Percentiles rank a stretch among this genome's conserved stretches.
Conservation (phyloP, 2,113 vertebrate species). For the Cyphomyrus discorhynchus region DNA sequence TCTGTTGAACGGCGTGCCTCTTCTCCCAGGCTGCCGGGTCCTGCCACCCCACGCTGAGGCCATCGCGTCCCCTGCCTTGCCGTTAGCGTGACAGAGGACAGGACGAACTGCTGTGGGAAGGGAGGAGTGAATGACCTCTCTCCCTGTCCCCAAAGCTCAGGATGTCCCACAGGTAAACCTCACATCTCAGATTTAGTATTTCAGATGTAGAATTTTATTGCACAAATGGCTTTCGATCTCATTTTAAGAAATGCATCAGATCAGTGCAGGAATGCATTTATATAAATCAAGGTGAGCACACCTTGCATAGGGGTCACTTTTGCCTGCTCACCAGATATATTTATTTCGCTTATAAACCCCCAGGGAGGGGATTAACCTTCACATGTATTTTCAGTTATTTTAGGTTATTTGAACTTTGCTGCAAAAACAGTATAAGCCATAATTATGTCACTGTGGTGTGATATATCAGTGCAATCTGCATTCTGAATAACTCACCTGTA, state of each 20-base stretch:
- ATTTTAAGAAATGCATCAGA: not conserved
- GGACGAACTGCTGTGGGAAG: not conserved
- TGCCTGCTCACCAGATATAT: not conserved
- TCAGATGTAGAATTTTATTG: not conserved
- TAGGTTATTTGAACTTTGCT: not conserved
- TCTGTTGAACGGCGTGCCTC: not conserved
- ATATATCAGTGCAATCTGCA: not conserved
- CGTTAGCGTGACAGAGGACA: not conserved
- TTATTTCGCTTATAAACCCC: not conserved
- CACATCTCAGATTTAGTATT: not conserved
- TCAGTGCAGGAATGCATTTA: not conserved
- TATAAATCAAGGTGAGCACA: not conserved
- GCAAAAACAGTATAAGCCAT: not conserved
- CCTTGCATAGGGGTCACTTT: not conserved
- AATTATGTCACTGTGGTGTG: not conserved
- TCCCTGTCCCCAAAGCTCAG: not conserved
- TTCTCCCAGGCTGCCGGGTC: not conserved
- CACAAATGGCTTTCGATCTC: not conserved
- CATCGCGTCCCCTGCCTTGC: not conserved
- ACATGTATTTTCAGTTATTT: not conserved
- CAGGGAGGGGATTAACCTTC: not conserved
- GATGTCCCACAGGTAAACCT: not conserved
- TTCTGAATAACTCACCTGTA: not conserved
- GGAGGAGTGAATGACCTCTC: not conserved
- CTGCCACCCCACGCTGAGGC: not conserved